These are phyloP conservation scores for Ennomos erosarius DNA, from an alignment of 2,888 invertebrate genomes.

Conservation along the genomic window DNA sequence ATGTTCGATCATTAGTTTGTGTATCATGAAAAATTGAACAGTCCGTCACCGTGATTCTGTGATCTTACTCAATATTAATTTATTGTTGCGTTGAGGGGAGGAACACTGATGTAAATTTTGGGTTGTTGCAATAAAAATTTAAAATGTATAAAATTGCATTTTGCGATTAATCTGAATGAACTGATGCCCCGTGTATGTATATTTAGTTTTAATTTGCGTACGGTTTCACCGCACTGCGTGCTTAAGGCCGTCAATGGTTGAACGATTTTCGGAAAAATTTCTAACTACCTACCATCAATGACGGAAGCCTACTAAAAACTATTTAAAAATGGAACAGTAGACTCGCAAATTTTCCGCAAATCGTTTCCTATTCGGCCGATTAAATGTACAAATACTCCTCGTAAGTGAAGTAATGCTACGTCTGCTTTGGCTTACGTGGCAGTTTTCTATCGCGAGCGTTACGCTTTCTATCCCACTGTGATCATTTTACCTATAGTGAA, in stretches of 20 bases:
- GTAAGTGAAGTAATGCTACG: slow-evolving; percentile 37
- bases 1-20: slow-evolving; percentile 38
- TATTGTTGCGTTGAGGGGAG: slow-evolving; percentile 50
- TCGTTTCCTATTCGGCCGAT: slow-evolving; percentile 41
- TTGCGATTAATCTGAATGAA: slow-evolving; percentile 59
- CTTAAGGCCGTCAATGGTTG: no score
- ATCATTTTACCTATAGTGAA: slow-evolving; percentile 48
- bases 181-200: slow-evolving; percentile 66
- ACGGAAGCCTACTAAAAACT: no score
- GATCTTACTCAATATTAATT: slow-evolving; percentile 55
- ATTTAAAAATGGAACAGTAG: no score
- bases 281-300: no score
- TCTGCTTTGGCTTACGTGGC: slow-evolving; percentile 13
- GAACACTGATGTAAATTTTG: slow-evolving; percentile 72
- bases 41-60: slow-evolving; percentile 56
- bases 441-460: slow-evolving; percentile 17
- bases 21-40: slow-evolving; percentile 35
- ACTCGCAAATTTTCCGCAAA: no score
- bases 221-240: slow-evolving; percentile 50
- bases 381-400: slow-evolving; percentile 64
- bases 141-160: slow-evolving; percentile 68
- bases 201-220: slow-evolving; percentile 57
- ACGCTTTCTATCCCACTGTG: slow-evolving; percentile 58
- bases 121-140: slow-evolving; percentile 82
- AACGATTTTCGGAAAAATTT: no score